Evolutionary conservation across 2,113 vertebrate species (phyloP).

Genomic region (Pampusana beccarii): DNA sequence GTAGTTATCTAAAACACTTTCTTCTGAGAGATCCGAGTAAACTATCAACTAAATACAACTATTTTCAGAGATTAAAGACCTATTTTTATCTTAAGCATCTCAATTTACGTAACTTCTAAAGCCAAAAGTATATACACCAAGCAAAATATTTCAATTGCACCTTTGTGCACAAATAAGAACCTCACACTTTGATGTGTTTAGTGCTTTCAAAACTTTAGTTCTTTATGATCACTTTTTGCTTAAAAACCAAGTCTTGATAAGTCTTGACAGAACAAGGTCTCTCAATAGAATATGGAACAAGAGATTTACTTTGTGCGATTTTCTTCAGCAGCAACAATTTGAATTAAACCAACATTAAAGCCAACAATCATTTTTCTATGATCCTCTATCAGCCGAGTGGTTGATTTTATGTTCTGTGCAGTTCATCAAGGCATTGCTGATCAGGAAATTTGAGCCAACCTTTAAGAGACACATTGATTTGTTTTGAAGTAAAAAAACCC

Average conservation of each 20-base stretch:
- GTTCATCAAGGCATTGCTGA: background rate
- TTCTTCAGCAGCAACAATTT: background rate
- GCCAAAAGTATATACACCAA: background rate
- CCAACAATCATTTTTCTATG: background rate
- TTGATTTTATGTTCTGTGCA: background rate
- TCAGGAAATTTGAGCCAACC: too few relatives aligned
- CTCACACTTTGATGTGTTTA: background rate
- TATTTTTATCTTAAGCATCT: background rate
- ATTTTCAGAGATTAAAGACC: background rate
- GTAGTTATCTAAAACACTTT: background rate
- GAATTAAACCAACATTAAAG: background rate
- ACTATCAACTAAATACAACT: background rate
- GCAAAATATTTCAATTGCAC: background rate
- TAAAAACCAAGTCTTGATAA: background rate
- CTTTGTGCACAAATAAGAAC: background rate
- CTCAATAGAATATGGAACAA: background rate
- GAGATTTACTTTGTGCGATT: background rate
- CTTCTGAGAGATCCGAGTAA: background rate
- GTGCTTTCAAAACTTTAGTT: background rate
- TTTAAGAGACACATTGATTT: fast-evolving
- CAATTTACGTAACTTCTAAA: background rate
- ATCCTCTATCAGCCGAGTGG: background rate
- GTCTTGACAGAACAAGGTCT: background rate
- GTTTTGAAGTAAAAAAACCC: background rate
- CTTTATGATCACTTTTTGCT: background rate